Base-by-base conservation (phyloP, 2,888 invertebrate genomes). In the Dyspetes luteomarginatus region DNA sequence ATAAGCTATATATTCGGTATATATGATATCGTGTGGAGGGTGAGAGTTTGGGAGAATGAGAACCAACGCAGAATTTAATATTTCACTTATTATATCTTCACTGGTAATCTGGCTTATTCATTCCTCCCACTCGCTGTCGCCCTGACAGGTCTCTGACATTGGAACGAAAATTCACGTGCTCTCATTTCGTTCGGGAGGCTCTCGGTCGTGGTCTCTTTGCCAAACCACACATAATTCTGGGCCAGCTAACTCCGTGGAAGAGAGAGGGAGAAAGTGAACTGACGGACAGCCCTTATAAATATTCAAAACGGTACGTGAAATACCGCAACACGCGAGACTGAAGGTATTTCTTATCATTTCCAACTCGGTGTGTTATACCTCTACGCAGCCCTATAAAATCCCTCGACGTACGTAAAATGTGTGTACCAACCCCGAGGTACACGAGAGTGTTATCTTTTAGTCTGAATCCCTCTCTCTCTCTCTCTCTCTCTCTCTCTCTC, bases 281-380 rank as follows among this genome's bases (percentile, higher is more conserved):
- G 89, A 90, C 86, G 89, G 89, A 89, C 89, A 87, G 87, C 84
- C 89, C 89, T 90, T 89, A 90, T 90, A 90, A 90, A 89, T 90
- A 90, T 90, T 90, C 89, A 90, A 84, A 89, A 86, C 85, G 87
- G 84, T 83, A 89, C 87, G 89, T 87, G 86, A 89, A 89, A 89
- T 90, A 90, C 87, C 88, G 88, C 86, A 86, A 87, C 90, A 89
- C 90, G 90, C 90, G 88, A 90, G 88, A 90, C 88, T 82, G 85
- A 87, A 89, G 89, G 89, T 85, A 90, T 90, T 90, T 88, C 90
- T 90, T 90, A 90, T 90, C 90, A 76, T 84, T 84, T 81, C 55
- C 55, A 15, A 64, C 9, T 28, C 56, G 52, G 19, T 55, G 60
- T 60, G 9, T 4, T 36, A 19, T 64, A 81, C 67, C 30, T 68